A percentile compares a stretch with the other conserved stretches of the same genome.
Evolutionary conservation across 2,797 vertebrate species (phyloP).

Genomic region (Ibycter americanus): DNA sequence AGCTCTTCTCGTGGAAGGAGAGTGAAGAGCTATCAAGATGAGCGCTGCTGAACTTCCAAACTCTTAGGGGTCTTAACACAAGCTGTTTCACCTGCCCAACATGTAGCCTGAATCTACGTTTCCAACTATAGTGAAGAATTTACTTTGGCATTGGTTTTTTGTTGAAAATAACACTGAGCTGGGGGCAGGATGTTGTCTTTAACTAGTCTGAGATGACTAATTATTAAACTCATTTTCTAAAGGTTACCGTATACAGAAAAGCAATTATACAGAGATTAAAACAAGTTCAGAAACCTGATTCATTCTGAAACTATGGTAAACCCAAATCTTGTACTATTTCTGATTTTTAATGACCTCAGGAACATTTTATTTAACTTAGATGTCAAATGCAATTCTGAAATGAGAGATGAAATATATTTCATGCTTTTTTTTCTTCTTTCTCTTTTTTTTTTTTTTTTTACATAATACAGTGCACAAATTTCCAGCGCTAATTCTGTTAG

Average conservation of each 20-base stretch:
- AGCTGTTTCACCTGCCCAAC: background rate
- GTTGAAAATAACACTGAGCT: conserved; percentile 72
- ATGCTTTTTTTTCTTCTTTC: background rate
- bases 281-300: conserved; percentile 77
- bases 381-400: conserved; percentile 67
- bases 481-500: conserved; percentile 52
- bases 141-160: conserved; percentile 53
- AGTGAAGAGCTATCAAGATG: background rate
- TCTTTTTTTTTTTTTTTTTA: background rate
- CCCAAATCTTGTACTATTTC: conserved; percentile 71
- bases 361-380: conserved; percentile 73
- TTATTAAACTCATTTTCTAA: conserved; percentile 89
- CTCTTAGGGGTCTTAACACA: background rate
- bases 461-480: conserved; percentile 17
- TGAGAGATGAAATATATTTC: conserved; percentile 63
- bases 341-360: conserved; percentile 74
- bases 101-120: background rate
- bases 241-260: conserved; percentile 90
- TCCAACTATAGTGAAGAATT: conserved; percentile 39
- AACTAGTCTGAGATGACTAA: conserved; percentile 90
- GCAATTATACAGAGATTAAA: conserved; percentile 75
- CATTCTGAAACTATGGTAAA: conserved; percentile 80
- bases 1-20: background rate
- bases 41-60: background rate
- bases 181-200: conserved; percentile 83